Evolutionary conservation across 2,113 vertebrate genomes (phyloP).

Genomic region (Rallus limicola): DNA sequence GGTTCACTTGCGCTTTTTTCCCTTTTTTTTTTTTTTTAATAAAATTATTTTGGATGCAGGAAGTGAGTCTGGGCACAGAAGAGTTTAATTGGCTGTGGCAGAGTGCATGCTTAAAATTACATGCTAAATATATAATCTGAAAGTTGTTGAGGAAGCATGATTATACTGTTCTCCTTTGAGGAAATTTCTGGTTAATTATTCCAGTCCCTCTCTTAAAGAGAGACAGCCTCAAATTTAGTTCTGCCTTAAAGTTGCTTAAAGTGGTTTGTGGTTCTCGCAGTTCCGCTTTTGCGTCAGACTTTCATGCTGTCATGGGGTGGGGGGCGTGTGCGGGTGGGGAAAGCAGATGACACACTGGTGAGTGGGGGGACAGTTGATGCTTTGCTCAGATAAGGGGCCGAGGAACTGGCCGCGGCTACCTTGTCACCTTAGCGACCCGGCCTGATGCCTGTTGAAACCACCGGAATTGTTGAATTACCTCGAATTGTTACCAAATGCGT

Average conservation of each 20-base stretch:
- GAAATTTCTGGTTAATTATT: slow-evolving; percentile 2
- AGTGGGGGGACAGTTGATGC: background rate
- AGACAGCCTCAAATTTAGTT: background rate
- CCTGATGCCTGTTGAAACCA: background rate
- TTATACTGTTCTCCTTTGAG: background rate
- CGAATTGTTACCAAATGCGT: background rate
- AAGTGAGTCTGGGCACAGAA: background rate
- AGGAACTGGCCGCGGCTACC: background rate
- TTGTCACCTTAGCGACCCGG: background rate
- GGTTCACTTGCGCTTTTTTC: background rate
- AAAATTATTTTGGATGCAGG: background rate
- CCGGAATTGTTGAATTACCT: background rate
- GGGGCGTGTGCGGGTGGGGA: background rate
- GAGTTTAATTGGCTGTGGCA: background rate
- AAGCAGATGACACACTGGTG: background rate
- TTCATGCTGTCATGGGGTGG: background rate
- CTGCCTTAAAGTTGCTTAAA: background rate
- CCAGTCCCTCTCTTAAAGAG: background rate
- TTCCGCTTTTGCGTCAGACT: background rate
- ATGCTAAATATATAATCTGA: background rate
- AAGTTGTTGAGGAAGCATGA: background rate
- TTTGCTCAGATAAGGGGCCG: background rate
- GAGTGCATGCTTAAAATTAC: background rate
- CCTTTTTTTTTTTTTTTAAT: background rate
- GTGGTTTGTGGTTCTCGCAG: background rate